Percentiles rank a stretch among this genome's conserved stretches.
phyloP scores from a whole-genome alignment of 2,113 vertebrate species.

The Quiscalus mexicanus region DNA sequence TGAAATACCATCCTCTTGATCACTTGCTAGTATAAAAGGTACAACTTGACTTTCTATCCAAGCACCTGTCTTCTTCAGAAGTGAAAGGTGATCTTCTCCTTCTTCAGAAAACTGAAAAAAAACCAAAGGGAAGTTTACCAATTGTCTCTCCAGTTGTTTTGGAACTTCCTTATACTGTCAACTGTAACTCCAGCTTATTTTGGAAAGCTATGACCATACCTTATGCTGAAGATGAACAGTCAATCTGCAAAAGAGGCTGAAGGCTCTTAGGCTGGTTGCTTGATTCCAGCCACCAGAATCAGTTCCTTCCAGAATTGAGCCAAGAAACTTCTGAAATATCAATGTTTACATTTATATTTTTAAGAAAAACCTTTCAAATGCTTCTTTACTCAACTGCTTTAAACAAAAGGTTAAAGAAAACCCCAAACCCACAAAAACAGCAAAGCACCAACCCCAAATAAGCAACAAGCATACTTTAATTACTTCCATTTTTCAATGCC shows the following conservation, averaged over 20 bases:
- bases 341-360: background rate
- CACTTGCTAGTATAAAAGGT: slow-evolving; percentile 69
- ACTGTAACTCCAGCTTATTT: background rate
- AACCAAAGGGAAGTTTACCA: background rate
- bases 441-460: background rate
- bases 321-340: slow-evolving; percentile 78
- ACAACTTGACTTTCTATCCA: slow-evolving; percentile 85
- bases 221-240: slow-evolving; percentile 85
- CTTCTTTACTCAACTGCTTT: background rate
- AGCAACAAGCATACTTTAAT: background rate
- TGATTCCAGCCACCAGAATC: slow-evolving; percentile 42
- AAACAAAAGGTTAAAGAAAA: background rate
- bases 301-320: slow-evolving; percentile 68
- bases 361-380: background rate
- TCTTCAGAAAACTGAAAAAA: slow-evolving; percentile 79
- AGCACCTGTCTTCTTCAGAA: slow-evolving; percentile 78
- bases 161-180: background rate
- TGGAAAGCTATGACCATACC: slow-evolving; percentile 58
- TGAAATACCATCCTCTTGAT: slow-evolving; percentile 43
- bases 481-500: background rate
- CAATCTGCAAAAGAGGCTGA: slow-evolving; percentile 81
- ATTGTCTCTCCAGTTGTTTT: background rate
- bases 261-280: slow-evolving; percentile 80
- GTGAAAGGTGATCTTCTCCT: slow-evolving; percentile 77
- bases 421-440: background rate